Percentiles rank a stretch among this genome's conserved stretches.
phyloP scores from a whole-genome alignment of 2,113 vertebrate species.

The Panthera uncia region DNA sequence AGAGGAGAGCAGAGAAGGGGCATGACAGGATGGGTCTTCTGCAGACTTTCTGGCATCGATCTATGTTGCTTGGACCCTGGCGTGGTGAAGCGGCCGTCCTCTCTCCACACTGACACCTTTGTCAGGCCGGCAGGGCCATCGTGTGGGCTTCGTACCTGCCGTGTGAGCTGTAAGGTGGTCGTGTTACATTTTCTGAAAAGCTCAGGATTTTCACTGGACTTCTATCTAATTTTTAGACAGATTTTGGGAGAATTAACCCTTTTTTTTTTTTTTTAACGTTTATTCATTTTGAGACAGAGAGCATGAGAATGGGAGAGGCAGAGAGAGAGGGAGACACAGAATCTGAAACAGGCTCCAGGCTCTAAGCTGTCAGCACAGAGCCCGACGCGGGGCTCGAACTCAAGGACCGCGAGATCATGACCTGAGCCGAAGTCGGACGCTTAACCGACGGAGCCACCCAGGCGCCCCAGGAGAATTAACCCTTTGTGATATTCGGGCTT shows the following conservation, averaged over 20 bases:
- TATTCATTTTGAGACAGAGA: too few species aligned
- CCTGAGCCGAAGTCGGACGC: too few species aligned
- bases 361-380: too few species aligned
- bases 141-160: background rate
- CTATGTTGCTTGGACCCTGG: background rate
- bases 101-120: background rate
- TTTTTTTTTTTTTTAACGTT: background rate
- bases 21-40: background rate
- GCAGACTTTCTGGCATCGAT: background rate
- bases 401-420: too few species aligned
- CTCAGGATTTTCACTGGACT: background rate
- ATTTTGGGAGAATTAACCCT: background rate
- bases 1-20: background rate
- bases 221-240: background rate
- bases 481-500: background rate
- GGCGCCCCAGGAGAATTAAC: background rate
- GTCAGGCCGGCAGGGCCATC: background rate
- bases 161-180: background rate
- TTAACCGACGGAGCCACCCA: too few species aligned
- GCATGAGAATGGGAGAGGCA: too few species aligned
- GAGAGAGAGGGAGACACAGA: too few species aligned
- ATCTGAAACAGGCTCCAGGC: too few species aligned
- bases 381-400: too few species aligned
- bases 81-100: fast-evolving
- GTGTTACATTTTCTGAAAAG: background rate